Evolutionary conservation across 2,113 vertebrate species (phyloP).

Genomic region (Crotalus helleri): DNA sequence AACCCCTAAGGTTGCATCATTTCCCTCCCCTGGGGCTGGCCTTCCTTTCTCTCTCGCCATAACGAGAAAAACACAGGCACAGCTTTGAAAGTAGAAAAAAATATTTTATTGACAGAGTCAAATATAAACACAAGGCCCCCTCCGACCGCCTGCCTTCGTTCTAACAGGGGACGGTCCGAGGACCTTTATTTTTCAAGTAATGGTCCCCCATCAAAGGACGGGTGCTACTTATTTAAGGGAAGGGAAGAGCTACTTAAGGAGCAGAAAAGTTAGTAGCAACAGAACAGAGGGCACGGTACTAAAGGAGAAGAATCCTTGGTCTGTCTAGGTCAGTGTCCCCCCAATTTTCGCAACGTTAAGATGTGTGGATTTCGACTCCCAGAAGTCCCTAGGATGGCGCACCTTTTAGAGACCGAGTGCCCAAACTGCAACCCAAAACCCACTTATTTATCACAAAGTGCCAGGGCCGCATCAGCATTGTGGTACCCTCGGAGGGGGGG

Average conservation of each 20-base stretch:
- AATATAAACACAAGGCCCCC: background rate
- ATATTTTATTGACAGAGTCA: slow-evolving; percentile 28
- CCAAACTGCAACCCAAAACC: too few relatives aligned
- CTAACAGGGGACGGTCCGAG: background rate
- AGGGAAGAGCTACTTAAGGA: background rate
- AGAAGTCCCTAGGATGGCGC: background rate
- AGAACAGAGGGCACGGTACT: background rate
- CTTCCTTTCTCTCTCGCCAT: too few relatives aligned
- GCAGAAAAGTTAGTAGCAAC: background rate
- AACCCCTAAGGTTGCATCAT: background rate
- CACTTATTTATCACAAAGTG: too few relatives aligned
- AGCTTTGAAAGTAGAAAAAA: slow-evolving; percentile 20
- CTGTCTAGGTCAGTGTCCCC: too few relatives aligned
- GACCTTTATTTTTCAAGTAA: slow-evolving; percentile 9
- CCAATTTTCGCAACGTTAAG: background rate
- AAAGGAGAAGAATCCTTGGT: background rate
- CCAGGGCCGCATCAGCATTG: too few relatives aligned
- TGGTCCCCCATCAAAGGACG: background rate
- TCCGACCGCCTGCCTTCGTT: background rate
- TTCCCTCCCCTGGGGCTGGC: background rate
- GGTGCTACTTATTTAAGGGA: background rate
- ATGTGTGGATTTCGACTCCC: background rate
- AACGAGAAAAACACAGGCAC: background rate
- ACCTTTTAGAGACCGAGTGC: too few relatives aligned
- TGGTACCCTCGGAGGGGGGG: too few relatives aligned